Evolutionary conservation across 2,797 vertebrate species (phyloP).

Genomic region (Rhynchotus rufescens): DNA sequence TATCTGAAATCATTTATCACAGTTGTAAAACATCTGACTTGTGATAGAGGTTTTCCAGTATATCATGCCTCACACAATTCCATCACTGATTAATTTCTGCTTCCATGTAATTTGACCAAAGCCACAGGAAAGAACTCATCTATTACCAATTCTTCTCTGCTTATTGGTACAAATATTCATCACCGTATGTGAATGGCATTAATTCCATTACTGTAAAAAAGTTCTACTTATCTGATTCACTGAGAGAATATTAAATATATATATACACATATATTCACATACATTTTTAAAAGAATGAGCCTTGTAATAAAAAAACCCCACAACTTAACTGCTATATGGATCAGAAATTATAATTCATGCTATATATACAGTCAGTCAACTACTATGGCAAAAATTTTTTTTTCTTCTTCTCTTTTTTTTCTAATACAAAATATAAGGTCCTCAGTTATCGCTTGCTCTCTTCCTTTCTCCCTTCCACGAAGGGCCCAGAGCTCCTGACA

Average conservation of each 20-base stretch:
- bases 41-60: constrained; percentile 28
- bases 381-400: background rate
- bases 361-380: background rate
- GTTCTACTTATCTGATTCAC: background rate
- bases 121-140: constrained; percentile 10
- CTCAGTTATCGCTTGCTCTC: background rate
- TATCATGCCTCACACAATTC: background rate
- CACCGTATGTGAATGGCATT: background rate
- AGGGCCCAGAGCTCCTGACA: background rate
- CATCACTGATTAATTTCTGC: constrained; percentile 34
- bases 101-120: constrained; percentile 49
- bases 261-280: background rate
- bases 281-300: background rate
- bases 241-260: background rate
- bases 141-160: background rate
- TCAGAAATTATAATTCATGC: background rate
- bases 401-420: background rate
- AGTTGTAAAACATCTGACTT: constrained; percentile 60
- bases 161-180: background rate
- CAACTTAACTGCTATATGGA: background rate
- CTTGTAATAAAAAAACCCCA: background rate
- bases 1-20: constrained; percentile 62
- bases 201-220: background rate
- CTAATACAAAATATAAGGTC: background rate
- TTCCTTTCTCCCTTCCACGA: background rate